phyloP scores from a whole-genome alignment of 2,113 vertebrate species.

The Artemisiospiza belli region DNA sequence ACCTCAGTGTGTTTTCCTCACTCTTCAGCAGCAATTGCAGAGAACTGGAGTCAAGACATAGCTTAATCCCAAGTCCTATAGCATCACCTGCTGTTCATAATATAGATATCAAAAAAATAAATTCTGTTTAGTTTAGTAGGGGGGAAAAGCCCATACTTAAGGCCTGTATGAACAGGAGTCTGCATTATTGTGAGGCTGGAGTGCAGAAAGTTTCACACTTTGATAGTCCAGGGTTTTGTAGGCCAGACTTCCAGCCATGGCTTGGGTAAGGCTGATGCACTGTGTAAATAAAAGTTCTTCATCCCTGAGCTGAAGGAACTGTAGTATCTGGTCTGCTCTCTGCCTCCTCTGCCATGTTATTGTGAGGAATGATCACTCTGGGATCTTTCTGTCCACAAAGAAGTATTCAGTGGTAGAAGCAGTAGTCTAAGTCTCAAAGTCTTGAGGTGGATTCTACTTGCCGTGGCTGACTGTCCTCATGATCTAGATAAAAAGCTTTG shows the following conservation, averaged over 20 bases:
- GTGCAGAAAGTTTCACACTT: not conserved
- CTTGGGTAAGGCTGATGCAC: not conserved
- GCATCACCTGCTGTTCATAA: slow-evolving; percentile 72
- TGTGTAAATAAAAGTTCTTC: not conserved
- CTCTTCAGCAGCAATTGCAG: not conserved
- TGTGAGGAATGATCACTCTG: not conserved
- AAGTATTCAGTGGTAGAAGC: not conserved
- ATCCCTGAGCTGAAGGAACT: not conserved
- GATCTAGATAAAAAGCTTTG: not conserved
- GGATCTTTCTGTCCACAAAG: not conserved
- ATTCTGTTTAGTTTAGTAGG: not conserved
- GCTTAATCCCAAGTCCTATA: slow-evolving; percentile 44
- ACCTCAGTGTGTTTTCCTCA: not conserved
- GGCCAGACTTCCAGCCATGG: not conserved
- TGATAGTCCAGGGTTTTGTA: not conserved
- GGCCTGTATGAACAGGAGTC: not conserved
- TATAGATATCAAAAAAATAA: not conserved
- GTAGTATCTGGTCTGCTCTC: not conserved
- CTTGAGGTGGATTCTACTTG: not conserved
- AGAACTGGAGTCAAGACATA: too few species aligned
- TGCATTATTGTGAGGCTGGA: not conserved
- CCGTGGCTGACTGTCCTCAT: not conserved
- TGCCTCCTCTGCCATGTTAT: not conserved
- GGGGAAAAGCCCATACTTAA: fast-evolving
- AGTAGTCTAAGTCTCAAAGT: not conserved